Base-by-base conservation (phyloP, 2,113 vertebrate genomes). In the Cebidichthys violaceus region DNA sequence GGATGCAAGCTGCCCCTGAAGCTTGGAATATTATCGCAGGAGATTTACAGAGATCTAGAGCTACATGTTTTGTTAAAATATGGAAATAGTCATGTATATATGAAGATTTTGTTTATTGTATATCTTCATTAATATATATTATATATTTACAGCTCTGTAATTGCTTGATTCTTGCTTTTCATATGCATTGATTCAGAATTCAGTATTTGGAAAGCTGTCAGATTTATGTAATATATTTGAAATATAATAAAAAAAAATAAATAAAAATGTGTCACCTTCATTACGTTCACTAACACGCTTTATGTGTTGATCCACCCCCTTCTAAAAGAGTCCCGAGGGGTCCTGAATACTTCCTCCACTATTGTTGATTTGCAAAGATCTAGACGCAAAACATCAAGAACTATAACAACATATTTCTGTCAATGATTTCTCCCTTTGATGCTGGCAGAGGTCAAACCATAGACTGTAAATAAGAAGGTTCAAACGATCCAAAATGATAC, bases 351-450 rank as follows among this genome's bases (percentile, higher is more conserved):
- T 33, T 18, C 9, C 39, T 45, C 47, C 50, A 22, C 47, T 8
- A n/a, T 47, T n/a, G 10, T 3, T 54, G 18, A 7, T n/a, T 41
- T 41, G 24, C 4, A 75, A 54, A 27, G 20, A 52, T 41, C 41
- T 60, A 52, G 10, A 9, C 8, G 17, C 45, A 68, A 45, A 57
- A 55, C 37, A 41, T 27, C 1, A 52, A 35, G 29, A 18, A 33
- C 10, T 33, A 39, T 11, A 11, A 20, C 1, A 24, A 55, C 10
- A 43, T 57, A 33, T 45, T 68, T 45, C 35, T 59, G 37, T 68
- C 20, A 31, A 17, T 27, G 65, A 66, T 41, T 83, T 77, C 73
- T 5, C 10, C 24, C 66, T 80, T 65, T 43, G 60, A 54, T 43
- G 39, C 15, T 55, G 37, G 4, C 66, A 13, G 29, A 73, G 55